Base-by-base conservation (phyloP, 2,797 vertebrate species). In the Eulemur albifrons region DNA sequence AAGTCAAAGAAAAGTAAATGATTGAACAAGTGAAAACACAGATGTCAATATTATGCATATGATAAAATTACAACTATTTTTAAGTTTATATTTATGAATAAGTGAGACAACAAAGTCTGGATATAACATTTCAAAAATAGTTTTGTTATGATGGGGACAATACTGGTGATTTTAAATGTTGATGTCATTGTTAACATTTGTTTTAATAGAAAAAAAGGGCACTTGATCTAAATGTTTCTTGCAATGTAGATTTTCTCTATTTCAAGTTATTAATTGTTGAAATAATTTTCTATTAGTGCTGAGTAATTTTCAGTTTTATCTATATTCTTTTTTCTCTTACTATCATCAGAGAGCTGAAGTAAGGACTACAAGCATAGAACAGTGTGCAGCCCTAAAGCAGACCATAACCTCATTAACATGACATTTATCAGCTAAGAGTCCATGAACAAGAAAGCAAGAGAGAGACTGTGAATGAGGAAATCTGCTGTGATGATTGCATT, bases 1-100 rank as follows among this genome's bases (percentile, higher is more conserved):
- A 83, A 82, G 30, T 63, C 9, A n/a, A 88, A 89, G 73, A 48
- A 73, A 59, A 85, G 11, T 54, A 86, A 93, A 76, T 79, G 13
- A 77, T 50, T 57, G 38, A 84, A 83, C 57, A 87, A 94, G 17
- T 83, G 35, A 90, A 93, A 97, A 72, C 57, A 80, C 69, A 94
- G 72, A 93, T 95, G 72, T 54, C 67, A 90, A 50, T 79, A 92
- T 65, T 92, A 57, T 32, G 32, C 1, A 59, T 61, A 40, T 81
- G 30, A 21, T 88, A 77, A 79, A 82, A 72, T n/a, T 87, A 21
- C 12, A 84, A 40, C 52, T 87, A 69, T 73, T 77, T 93, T 95
- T 4, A 83, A 83, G 67, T 52, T 3, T 79, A 75, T 88, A 73
- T 61, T 76, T 67, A 69, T 88, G 14, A 79, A 82, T 38, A 43